Base-by-base conservation (phyloP, 1,140 invertebrate genomes). In the Pomacea maculata region DNA sequence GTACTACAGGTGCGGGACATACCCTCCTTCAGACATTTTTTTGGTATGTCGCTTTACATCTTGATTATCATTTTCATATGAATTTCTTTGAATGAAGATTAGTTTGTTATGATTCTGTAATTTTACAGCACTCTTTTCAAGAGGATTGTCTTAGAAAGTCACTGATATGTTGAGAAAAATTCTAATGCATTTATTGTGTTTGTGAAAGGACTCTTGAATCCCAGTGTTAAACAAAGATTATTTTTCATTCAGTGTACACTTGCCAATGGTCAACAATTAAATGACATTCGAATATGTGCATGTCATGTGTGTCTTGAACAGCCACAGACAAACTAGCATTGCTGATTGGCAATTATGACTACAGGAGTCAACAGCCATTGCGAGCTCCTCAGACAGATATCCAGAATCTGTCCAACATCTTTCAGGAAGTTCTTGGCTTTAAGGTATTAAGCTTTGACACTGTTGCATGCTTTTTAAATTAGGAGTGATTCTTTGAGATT, bases 291-390 rank as follows among this genome's bases (percentile, higher is more conserved):
- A 6, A 45, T 45, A 45, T 4, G 6, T 61, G 57, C 15, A 61
- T 61, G 57, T 61, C 57, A 61, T 14, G 57, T 61, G 57, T 61
- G 57, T 61, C 57, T 61, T 17, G 34, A 61, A 19, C 88, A 87
- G 92, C 92, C 19, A 86, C 88, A 67, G 92, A 92, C 82, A 92
- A 92, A 86, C 90, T 92, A 57, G 92, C 92, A 19, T 83, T 92
- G 52, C 88, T 92, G 9, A 92, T 92, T 70, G 90, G 90, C 61
- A 92, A 92, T 83, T 88, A 91, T 81, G 88, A 90, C 70, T 92
- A 92, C 82, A 83, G 84, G 55, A 85, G 86, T 81, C 88, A 92
- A 79, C 85, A 89, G 75, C 81, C 86, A 67, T 81, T 92, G 65
- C 87, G 83, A 29, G 92, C 92, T 45, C 91, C 92, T 5, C 87